Evolutionary conservation across 2,888 invertebrate species (phyloP), one percentile per base, ranked within the genome.

Genomic region (Taenaris catops): DNA sequence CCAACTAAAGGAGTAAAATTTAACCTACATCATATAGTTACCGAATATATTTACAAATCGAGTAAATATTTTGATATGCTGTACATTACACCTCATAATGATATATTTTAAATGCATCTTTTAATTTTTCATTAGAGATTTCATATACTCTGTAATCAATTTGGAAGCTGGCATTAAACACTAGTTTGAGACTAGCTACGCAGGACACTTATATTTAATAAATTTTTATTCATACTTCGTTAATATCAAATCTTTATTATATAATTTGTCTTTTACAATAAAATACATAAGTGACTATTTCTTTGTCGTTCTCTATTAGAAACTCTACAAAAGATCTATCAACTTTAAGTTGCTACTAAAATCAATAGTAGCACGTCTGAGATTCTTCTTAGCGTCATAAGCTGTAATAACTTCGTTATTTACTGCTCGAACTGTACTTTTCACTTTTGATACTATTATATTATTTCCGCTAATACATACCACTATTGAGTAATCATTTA

Each of bases 31-130:
- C 67, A 56, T 63, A 55, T 55, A 35, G 16, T 25, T 9, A 54
- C 55, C 58, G 59, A 68, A 65, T 56, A 58, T 81, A 81, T 84
- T 66, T 84, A 83, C 81, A 84, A 74, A 75, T 73, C 63, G 58
- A 49, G 43, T 44, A 72, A 61, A 73, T 64, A 63, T 58, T 55
- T 53, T 70, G 80, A 83, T 83, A 83, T 81, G 81, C 68, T 74
- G 63, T 73, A 75, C 66, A 76, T 59, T 67, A 66, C 62, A 67
- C 55, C 55, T 64, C 62, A 50, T 61, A 57, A 59, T 44, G 49
- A 43, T 36, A 51, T 68, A 64, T 56, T 57, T 53, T 56, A 62
- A 67, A 69, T 64, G 63, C 61, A 52, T 57, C 23, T 31, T 28
- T 23, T 49, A 41, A 48, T 37, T 38, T 41, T 27, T 45, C 18